phyloP scores from a whole-genome alignment of 2,797 vertebrate genomes.

The Pseudomugil tenellus region DNA sequence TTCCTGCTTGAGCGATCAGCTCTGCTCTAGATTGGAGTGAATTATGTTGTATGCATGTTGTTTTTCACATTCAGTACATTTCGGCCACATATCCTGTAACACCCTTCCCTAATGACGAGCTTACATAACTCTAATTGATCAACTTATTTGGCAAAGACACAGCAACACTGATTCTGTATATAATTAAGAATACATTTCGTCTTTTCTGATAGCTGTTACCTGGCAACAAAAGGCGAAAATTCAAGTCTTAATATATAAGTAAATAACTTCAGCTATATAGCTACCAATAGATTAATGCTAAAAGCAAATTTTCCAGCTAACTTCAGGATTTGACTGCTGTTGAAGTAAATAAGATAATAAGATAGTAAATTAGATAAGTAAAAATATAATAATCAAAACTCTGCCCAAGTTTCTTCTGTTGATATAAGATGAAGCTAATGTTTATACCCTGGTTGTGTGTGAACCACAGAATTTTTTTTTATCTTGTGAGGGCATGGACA shows the following conservation, averaged over 20 bases:
- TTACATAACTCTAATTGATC: not conserved
- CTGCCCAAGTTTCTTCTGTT: not conserved
- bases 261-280: no score
- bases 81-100: not conserved
- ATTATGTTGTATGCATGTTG: not conserved
- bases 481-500: not conserved
- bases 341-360: no score
- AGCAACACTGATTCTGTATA: not conserved
- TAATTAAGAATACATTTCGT: not conserved
- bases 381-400: no score
- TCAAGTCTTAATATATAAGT: not conserved
- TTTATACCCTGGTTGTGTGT: not conserved
- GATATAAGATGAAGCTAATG: not conserved
- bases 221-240: not conserved
- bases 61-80: not conserved
- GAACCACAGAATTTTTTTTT: not conserved
- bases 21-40: no score
- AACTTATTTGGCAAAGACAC: not conserved
- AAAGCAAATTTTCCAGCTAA: no score
- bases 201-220: not conserved
- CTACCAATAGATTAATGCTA: no score
- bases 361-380: no score
- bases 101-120: not conserved
- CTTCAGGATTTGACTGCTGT: no score
- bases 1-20: no score